Conservation (phyloP, 1,140 invertebrate genomes). For the Bactericera cockerelli region DNA sequence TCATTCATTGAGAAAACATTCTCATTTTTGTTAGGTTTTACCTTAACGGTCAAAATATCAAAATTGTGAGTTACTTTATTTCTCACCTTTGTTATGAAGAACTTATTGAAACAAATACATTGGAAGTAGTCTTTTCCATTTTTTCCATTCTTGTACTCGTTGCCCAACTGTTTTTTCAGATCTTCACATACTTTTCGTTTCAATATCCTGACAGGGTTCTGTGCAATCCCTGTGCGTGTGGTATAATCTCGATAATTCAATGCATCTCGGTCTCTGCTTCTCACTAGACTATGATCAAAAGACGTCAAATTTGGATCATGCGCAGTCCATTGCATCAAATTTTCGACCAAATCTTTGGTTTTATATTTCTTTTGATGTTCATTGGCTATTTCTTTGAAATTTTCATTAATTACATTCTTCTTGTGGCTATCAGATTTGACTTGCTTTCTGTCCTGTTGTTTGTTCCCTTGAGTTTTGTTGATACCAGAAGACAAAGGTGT, state of each 20-base stretch:
- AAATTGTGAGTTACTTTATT: not conserved
- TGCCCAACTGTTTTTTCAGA: not conserved
- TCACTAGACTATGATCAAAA: not conserved
- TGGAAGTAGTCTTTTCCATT: slow-evolving; percentile 1
- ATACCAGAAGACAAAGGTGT: no score
- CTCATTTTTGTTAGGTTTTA: not conserved
- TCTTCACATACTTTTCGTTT: slow-evolving; percentile 4
- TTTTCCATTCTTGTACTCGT: not conserved
- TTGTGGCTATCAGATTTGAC: no score
- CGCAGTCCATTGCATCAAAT: not conserved
- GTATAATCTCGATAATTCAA: not conserved
- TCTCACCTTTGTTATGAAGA: not conserved
- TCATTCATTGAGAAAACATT: not conserved
- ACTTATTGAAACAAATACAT: not conserved
- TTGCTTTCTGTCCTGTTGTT: no score
- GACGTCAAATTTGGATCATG: not conserved
- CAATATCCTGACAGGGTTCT: not conserved
- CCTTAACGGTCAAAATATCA: not conserved
- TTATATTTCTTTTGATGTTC: not conserved
- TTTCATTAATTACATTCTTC: not conserved
- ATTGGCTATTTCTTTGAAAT: not conserved
- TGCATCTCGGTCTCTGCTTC: not conserved
- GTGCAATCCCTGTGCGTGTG: not conserved
- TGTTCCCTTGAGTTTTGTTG: no score
- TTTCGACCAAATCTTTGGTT: not conserved